Conservation (phyloP, 1,140 invertebrate species). For the Formica selysi region DNA sequence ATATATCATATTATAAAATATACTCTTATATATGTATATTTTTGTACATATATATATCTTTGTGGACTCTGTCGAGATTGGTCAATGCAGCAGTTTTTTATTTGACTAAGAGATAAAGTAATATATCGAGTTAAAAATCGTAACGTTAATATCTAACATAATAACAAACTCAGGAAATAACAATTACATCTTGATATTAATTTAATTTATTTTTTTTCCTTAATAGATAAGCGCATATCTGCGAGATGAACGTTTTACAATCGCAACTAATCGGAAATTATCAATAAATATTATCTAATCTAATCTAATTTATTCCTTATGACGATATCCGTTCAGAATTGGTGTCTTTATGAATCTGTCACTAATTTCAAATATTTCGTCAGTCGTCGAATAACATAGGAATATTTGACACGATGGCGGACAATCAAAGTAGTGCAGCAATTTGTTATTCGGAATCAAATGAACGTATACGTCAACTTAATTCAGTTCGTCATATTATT, state of each 20-base stretch:
- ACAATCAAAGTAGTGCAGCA: not conserved
- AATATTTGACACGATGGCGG: slow-evolving; percentile 1
- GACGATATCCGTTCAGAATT: not conserved
- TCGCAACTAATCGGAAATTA: not conserved
- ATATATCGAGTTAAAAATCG: not conserved
- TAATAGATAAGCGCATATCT: not conserved
- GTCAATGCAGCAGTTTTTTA: not conserved
- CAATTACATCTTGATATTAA: not conserved
- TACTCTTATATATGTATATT: not conserved
- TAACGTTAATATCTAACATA: not conserved
- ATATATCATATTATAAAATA: not conserved
- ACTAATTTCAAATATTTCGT: not conserved
- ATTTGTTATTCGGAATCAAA: slow-evolving; percentile 5
- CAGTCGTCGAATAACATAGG: not conserved
- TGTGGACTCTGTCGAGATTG: slow-evolving; percentile 1
- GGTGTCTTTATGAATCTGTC: not conserved
- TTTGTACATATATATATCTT: not conserved
- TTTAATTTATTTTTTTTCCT: not conserved
- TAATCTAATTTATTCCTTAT: not conserved
- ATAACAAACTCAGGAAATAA: not conserved
- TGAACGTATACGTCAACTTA: not conserved
- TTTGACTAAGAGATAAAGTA: not conserved
- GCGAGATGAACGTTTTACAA: not conserved
- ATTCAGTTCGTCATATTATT: slow-evolving; percentile 63
- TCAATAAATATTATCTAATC: slow-evolving; percentile 59